These are phyloP conservation scores for Chiridota heheva DNA, from an alignment of 35 echinoderm and acorn worm genomes.

Conservation along the genomic window DNA sequence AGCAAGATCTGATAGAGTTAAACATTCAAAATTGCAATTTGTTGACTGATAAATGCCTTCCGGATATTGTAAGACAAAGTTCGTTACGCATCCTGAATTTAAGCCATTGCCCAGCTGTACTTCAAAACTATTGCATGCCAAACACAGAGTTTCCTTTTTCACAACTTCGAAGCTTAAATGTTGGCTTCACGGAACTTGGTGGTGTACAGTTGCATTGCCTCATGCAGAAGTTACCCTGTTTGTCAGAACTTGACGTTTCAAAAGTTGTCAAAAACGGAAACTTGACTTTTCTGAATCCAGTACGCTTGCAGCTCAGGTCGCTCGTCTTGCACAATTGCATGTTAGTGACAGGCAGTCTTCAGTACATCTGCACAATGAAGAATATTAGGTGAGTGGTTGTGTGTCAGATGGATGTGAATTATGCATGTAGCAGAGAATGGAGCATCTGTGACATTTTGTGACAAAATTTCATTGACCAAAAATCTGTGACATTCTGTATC, in stretches of 20 bases:
- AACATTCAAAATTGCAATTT: conserved; percentile 61
- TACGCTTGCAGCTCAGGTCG: conserved; percentile 52
- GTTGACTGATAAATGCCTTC: conserved; percentile 47
- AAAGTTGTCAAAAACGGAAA: conserved; percentile 80
- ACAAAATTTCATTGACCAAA: too few relatives aligned
- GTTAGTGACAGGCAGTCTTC: conserved; percentile 50
- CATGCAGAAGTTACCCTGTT: conserved; percentile 40
- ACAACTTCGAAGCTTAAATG: conserved; percentile 66
- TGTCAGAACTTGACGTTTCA: conserved; percentile 75
- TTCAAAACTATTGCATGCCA: conserved; percentile 30
- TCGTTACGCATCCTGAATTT: conserved; percentile 67
- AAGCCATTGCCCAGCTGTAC: conserved; percentile 25
- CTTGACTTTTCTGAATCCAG: conserved; percentile 59
- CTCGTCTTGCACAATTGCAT: conserved; percentile 90
- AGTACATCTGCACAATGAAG: conserved; percentile 55
- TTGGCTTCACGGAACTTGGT: conserved; percentile 69
- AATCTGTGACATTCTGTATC: too few relatives aligned
- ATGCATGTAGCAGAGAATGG: too few relatives aligned
- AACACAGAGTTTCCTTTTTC: conserved; percentile 65
- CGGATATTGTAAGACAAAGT: conserved; percentile 34
- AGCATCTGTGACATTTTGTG: too few relatives aligned
- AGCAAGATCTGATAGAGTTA: conserved; percentile 73
- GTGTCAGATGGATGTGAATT: neutral
- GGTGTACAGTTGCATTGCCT: conserved; percentile 66
- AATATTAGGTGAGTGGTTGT: conserved; percentile 24